Percentiles rank a stretch among this genome's conserved stretches.
These are phyloP conservation scores for Tetrapedia diversipes DNA, from an alignment of 2,888 invertebrate species.

Conservation along the genomic window DNA sequence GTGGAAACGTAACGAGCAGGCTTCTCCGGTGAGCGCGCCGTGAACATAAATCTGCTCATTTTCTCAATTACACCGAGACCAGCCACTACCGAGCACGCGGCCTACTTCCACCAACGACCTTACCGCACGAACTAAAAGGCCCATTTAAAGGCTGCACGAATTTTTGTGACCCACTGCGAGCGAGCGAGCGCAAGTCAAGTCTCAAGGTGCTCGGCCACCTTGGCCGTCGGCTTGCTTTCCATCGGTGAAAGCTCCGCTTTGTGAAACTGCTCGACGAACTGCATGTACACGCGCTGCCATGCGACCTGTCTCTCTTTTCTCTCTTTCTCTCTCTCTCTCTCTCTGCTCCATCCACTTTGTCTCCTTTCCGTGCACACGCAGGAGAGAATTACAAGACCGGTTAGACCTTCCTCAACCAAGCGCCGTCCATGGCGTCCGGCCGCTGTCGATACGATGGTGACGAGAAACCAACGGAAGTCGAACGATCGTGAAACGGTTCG, in stretches of 20 bases:
- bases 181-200: constrained; percentile 14
- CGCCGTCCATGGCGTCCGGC: constrained; percentile 6
- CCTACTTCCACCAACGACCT: constrained; percentile 69
- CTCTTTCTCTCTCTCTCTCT: not conserved
- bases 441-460: constrained; percentile 14
- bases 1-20: constrained; percentile 5
- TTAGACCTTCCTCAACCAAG: constrained; percentile 56
- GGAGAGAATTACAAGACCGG: constrained; percentile 43
- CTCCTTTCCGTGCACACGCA: not conserved
- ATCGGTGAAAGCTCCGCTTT: constrained; percentile 76
- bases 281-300: constrained; percentile 12
- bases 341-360: too few species aligned
- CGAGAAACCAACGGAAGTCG: constrained; percentile 48
- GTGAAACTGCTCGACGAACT: constrained; percentile 55
- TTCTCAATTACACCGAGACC: constrained; percentile 56
- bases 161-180: constrained; percentile 69
- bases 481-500: too few species aligned
- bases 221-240: constrained; percentile 78
- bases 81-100: constrained; percentile 39
- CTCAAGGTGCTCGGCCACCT: constrained; percentile 63
- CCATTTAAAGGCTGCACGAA: constrained; percentile 66
- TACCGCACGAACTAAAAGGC: constrained; percentile 66
- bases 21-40: not conserved
- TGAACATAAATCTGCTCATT: constrained; percentile 50
- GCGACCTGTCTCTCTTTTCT: constrained; percentile 1